These are phyloP conservation scores for Gymnosoma rotundatum DNA, from an alignment of 2,888 invertebrate species.

Conservation along the genomic window DNA sequence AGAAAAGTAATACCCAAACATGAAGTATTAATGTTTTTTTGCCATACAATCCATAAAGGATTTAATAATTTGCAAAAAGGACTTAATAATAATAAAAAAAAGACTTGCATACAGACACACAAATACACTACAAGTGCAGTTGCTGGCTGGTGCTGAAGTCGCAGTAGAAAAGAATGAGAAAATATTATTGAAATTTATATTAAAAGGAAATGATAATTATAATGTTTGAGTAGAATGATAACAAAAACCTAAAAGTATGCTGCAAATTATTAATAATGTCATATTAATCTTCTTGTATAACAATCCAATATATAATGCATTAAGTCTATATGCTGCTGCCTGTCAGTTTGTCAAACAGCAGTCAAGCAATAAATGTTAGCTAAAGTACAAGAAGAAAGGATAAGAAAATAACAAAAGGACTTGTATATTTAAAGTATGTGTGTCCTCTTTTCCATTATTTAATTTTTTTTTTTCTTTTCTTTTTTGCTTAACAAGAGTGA, in stretches of 20 bases:
- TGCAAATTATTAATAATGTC: slow-evolving; percentile 81
- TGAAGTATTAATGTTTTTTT: slow-evolving; percentile 65
- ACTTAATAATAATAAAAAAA: slow-evolving; percentile 62
- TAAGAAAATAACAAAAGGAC: slow-evolving; percentile 51
- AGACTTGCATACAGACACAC: slow-evolving; percentile 11
- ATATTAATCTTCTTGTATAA: slow-evolving; percentile 76
- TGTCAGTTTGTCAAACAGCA: slow-evolving; percentile 64
- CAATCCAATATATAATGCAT: slow-evolving; percentile 76
- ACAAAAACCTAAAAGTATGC: slow-evolving; percentile 76
- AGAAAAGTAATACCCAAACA: slow-evolving; percentile 71
- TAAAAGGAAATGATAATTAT: slow-evolving; percentile 66
- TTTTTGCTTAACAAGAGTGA: slow-evolving; percentile 29
- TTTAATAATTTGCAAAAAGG: slow-evolving; percentile 70
- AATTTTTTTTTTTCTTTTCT: slow-evolving; percentile 5
- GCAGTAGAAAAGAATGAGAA: slow-evolving; percentile 45
- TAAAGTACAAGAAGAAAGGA: slow-evolving; percentile 43
- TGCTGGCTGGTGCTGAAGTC: slow-evolving; percentile 26
- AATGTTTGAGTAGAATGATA: slow-evolving; percentile 60
- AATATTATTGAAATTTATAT: slow-evolving; percentile 59
- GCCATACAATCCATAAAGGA: slow-evolving; percentile 66
- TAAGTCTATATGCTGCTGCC: slow-evolving; percentile 74
- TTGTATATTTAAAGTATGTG: slow-evolving; percentile 47
- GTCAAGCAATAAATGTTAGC: slow-evolving; percentile 66
- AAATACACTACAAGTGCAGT: slow-evolving; percentile 53
- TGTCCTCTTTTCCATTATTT: slow-evolving; percentile 5